Evolutionary conservation across 2,797 vertebrate genomes (phyloP).

Genomic region (Melanotaenia pygmaea): DNA sequence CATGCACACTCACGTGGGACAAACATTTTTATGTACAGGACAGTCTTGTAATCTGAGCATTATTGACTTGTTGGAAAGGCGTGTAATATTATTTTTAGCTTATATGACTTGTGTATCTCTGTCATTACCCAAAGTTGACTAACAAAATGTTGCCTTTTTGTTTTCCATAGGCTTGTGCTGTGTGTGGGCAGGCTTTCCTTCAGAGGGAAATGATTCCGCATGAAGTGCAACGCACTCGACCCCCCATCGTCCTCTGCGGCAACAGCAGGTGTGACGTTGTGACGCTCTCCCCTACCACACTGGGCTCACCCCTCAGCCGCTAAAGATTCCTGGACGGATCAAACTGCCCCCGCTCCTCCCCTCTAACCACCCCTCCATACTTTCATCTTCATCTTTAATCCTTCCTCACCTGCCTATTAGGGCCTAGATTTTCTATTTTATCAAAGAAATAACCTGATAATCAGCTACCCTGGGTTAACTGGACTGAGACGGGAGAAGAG

Average conservation of each 20-base stretch:
- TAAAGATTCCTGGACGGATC: constrained; percentile 82
- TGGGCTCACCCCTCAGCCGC: constrained; percentile 83
- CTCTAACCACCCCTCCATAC: constrained; percentile 55
- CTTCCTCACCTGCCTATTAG: constrained; percentile 47
- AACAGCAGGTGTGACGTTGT: constrained; percentile 91
- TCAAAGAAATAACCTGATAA: constrained; percentile 36
- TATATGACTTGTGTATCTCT: background rate
- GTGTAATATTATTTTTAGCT: constrained; percentile 3
- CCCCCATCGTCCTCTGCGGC: constrained; percentile 78
- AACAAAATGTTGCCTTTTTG: constrained; percentile 24
- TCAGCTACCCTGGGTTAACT: constrained; percentile 37
- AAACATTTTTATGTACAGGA: constrained; percentile 18
- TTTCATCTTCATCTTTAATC: constrained; percentile 51
- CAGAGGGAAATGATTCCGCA: constrained; percentile 98
- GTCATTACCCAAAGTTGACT: background rate
- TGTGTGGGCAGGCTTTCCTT: constrained; percentile 84
- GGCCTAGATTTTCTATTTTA: constrained; percentile 41
- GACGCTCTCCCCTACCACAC: constrained; percentile 57
- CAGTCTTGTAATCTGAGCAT: constrained; percentile 22
- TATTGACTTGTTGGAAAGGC: constrained; percentile 8
- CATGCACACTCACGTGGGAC: constrained; percentile 26
- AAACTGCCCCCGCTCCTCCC: constrained; percentile 52
- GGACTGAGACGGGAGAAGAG: constrained; percentile 52
- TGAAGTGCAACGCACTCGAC: constrained; percentile 89
- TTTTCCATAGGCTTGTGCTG: constrained; percentile 85